A percentile compares a stretch with the other conserved stretches of the same genome.
These are phyloP conservation scores for Probosciger aterrimus DNA, from an alignment of 2,113 vertebrate genomes.

Conservation along the genomic window DNA sequence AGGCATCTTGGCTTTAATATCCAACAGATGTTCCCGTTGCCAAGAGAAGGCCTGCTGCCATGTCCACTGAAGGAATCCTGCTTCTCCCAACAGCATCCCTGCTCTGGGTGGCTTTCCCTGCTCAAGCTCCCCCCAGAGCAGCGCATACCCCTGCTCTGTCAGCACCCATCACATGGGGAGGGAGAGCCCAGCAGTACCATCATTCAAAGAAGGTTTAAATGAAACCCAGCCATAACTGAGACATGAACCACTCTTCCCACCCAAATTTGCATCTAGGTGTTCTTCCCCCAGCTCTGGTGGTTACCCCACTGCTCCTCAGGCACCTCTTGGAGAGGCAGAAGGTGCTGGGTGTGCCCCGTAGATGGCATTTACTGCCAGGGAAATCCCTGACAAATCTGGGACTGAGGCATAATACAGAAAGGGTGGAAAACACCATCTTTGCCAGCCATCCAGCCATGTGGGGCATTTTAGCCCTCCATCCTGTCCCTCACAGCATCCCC, in stretches of 20 bases:
- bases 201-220: background rate
- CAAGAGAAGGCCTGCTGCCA: background rate
- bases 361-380: background rate
- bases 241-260: background rate
- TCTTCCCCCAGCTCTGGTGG: background rate
- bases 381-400: background rate
- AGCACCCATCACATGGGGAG: fast-evolving
- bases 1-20: background rate
- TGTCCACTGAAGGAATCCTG: background rate
- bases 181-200: background rate
- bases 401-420: background rate
- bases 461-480: background rate
- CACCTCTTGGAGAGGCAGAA: background rate
- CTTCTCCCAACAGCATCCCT: background rate
- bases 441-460: background rate
- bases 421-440: background rate
- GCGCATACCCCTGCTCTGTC: fast-evolving
- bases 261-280: background rate
- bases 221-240: background rate
- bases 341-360: background rate
- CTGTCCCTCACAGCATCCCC: background rate
- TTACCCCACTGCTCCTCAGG: background rate
- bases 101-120: background rate
- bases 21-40: background rate
- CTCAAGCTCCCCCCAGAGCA: background rate